Evolutionary conservation across 2,888 invertebrate species (phyloP).

Genomic region (Polietes domitor): DNA sequence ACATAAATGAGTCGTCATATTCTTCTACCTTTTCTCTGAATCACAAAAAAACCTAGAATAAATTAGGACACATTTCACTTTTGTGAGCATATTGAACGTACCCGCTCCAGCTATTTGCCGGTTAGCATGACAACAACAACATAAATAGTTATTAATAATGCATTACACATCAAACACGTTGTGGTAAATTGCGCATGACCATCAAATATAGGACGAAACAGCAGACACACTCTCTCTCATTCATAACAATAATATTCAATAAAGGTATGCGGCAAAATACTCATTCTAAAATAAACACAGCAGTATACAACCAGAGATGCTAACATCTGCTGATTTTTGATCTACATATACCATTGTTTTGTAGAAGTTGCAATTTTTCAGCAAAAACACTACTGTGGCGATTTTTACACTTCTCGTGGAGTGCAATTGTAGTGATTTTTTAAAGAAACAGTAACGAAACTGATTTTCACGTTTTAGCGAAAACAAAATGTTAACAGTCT

Average conservation of each 20-base stretch:
- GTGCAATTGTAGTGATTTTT: too few relatives aligned
- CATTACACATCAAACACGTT: constrained; percentile 42
- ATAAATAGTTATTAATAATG: constrained; percentile 45
- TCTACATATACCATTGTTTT: too few relatives aligned
- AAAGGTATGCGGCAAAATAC: constrained; percentile 26
- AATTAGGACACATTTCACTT: constrained; percentile 1
- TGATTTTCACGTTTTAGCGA: too few relatives aligned
- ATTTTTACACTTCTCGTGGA: too few relatives aligned
- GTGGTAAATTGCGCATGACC: constrained; percentile 31
- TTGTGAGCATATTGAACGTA: neutral
- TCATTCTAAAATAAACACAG: neutral
- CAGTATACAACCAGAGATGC: neutral
- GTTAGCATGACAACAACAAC: constrained; percentile 56
- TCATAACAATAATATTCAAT: neutral
- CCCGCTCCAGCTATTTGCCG: constrained; percentile 34
- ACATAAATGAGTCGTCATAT: too few relatives aligned
- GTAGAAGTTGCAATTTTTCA: too few relatives aligned
- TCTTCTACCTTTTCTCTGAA: too few relatives aligned
- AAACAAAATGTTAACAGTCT: too few relatives aligned
- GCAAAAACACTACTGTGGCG: too few relatives aligned
- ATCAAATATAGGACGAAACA: neutral
- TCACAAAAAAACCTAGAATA: too few relatives aligned
- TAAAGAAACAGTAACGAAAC: too few relatives aligned
- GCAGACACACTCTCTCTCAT: constrained; percentile 6
- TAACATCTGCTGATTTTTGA: too few relatives aligned